Percentiles rank a stretch among this genome's conserved stretches.
phyloP scores from a whole-genome alignment of 2,888 invertebrate genomes.

The Phortica okadai region DNA sequence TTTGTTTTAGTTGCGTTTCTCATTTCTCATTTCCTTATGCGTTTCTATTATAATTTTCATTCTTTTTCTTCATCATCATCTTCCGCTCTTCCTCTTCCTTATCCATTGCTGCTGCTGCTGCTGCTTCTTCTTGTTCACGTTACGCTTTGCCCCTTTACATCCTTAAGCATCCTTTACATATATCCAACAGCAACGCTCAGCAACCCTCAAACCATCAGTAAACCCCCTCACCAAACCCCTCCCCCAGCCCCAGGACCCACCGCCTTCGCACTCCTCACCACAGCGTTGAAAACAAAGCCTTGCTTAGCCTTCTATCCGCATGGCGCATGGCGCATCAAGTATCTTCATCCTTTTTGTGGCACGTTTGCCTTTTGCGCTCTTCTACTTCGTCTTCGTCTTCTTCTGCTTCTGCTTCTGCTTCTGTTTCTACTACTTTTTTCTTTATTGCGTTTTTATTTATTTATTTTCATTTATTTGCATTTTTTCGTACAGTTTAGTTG shows the following conservation, averaged over 20 bases:
- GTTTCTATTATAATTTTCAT: background rate
- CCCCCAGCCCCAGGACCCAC: background rate
- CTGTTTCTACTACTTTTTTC: background rate
- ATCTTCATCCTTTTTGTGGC: background rate
- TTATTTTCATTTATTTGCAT: slow-evolving; percentile 32
- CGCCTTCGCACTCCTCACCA: background rate
- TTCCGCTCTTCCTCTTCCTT: background rate
- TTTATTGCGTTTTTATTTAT: slow-evolving; percentile 23
- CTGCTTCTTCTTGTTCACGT: background rate
- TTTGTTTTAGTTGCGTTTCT: too few species aligned
- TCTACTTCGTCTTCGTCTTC: background rate
- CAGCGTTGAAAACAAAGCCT: too few species aligned
- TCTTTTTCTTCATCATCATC: slow-evolving; percentile 17
- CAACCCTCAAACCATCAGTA: too few species aligned
- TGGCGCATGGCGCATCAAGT: too few species aligned
- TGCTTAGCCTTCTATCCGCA: background rate
- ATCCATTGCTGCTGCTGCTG: background rate
- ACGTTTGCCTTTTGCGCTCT: background rate
- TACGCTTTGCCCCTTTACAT: background rate
- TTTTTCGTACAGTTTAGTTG: slow-evolving; percentile 22
- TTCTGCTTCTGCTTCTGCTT: background rate
- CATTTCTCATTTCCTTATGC: background rate
- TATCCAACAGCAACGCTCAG: too few species aligned
- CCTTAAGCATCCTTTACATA: background rate
- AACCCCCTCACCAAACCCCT: background rate